Base-by-base conservation (phyloP, 2,113 vertebrate genomes). In the Ctenomys sociabilis region DNA sequence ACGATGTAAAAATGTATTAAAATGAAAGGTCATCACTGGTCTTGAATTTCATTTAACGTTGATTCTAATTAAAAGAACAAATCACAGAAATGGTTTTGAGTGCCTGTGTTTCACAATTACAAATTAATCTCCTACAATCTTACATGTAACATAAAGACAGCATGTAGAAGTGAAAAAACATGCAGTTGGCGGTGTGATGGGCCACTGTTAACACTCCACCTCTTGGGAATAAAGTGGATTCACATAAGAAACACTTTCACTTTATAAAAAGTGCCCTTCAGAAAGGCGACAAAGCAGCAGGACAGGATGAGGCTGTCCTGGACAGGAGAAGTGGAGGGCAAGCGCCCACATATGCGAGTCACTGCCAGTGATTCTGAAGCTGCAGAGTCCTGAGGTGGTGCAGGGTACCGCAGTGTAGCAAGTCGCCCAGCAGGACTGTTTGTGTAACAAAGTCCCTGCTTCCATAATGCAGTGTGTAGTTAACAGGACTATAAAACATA, bases 11-110 rank as follows among this genome's bases (percentile, higher is more conserved):
- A 61, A 30, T 49, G 22, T 7, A 64, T 83, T 94, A 70, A 59
- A 85, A 82, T 70, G 59, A 66, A 84, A 37, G 52, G 37, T 88
- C 61, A 84, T 85, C 82, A 80, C 22, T 93, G 3, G 52, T 88
- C 37, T 32, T 64, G 68, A 91, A 19, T 59, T 82, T 12, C 37
- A 61, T 37, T 37, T 87, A 40, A 85, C 54, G 94, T 86, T 94
- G 35, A 73, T 90, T 94, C 84, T 94, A 52, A 59, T 54, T 91
- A 85, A 68, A 63, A 2, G 11, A 49, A 72, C 78, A 89, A 64
- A 86, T 68, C 12, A 43, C 72, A 64, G n/a, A n/a, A n/a, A n/a
- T n/a, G n/a, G 3, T 45, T 82, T 78, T 88, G 9, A 16, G 32
- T 45, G 70, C 61, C 43, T 30, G 52, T n/a, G 12, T 22, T 24